Base-by-base conservation (phyloP, 2,888 invertebrate species). In the Synanthedon formicaeformis region DNA sequence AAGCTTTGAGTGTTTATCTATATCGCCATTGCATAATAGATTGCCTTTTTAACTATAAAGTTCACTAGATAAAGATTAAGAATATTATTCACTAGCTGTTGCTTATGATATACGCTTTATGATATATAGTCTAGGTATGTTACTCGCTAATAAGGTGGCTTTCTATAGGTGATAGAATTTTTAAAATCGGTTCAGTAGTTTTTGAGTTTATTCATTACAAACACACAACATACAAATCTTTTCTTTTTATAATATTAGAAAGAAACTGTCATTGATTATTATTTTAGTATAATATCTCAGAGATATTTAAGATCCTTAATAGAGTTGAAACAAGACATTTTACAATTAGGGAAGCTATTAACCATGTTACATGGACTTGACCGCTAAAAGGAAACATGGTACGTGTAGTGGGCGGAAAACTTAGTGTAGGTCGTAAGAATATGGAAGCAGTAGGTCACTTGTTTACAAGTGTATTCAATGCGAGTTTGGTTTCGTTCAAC, bases 401-500 rank as follows among this genome's bases (percentile, higher is more conserved):
- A 6, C 41, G 2, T 13, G 14, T 4, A 45, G 45, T 45, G 45
- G 45, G n/a, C 45, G 45, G 45, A 12, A 45, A 45, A 14, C 45
- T 34, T 45, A 45, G 45, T 45, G 45, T 45, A 45, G 45, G 45
- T 45, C 45, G 45, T 12, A 45, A 6, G 45, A 6, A 13, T 45
- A 6, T 14, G 14, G 13, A 12, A 45, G 45, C 45, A 45, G 49
- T 49, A 49, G 49, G 49, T 49, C 49, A 50, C 40, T 50, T 54
- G 52, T 48, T 54, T 52, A 52, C 54, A 54, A 54, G 51, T 48
- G 48, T 50, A 14, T 23, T 50, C 27, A 52, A 13, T 49, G 12
- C 49, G 18, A 14, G 49, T 49, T 49, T 49, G 49, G 50, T 54
- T 54, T 50, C 54, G 13, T 51, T 48, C 54, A 52, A 54, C 52